Evolutionary conservation across 2,888 invertebrate genomes (phyloP), one percentile per base, ranked within the genome.

Genomic region (Eledone cirrhosa): DNA sequence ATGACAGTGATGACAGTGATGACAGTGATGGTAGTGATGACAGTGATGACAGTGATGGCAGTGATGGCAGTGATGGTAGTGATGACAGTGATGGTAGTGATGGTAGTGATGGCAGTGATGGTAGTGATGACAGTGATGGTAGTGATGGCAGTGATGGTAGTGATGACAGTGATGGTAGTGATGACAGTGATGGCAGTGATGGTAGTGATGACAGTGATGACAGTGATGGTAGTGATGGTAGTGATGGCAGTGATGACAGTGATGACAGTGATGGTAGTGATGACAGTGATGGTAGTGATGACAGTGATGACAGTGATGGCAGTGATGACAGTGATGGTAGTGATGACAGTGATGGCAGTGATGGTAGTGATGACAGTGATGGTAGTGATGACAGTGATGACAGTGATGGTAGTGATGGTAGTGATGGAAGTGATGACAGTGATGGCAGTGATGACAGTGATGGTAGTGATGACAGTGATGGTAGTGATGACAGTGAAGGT

Each of bases 151-250:
- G 14, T 53, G 63, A 24, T 72, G 77, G 5, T 27, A 33, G 29
- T 76, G 77, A n/a, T 53, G 77, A 14, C 7, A 29, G 27, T 77
- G 53, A 77, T 65, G 27, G 53, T 27, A 53, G 48, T 77, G 48
- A 27, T 13, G 53, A 53, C 27, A 27, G 48, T 14, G 27, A 27
- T 27, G 27, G 22, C 53, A 48, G 59, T 59, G 27, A 27, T 53
- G 77, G 27, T 24, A 53, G 53, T 48, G 77, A 27, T 63, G 77
- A 19, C 7, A 33, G 29, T 72, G 72, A 22, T 72, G 72, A 27
- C 24, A 27, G 72, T 72, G 72, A 27, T 69, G 48, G n/a, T 53
- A 27, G 19, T 69, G 19, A n/a, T 22, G n/a, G 19, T 19, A 24
- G 19, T 72, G 72, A 22, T 24, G 24, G n/a, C 24, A 24, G 19